These are phyloP conservation scores for Neomonachus schauinslandi DNA, from an alignment of 2,113 vertebrate species.

Conservation along the genomic window DNA sequence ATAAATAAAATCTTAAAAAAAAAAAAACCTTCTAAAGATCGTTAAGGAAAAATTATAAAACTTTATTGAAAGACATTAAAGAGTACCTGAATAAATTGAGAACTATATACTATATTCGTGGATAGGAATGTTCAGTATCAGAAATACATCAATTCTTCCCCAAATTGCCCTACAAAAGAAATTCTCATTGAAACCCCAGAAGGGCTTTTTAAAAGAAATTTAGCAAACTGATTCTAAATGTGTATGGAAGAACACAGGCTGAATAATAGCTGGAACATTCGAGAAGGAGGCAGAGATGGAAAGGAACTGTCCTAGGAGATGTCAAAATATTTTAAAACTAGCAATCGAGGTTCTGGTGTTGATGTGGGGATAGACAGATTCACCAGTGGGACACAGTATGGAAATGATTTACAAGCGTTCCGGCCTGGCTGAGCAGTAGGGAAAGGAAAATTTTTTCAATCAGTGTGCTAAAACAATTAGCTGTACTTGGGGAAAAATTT, in stretches of 20 bases:
- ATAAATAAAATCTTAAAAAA: no score
- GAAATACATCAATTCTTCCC: neutral
- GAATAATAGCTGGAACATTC: neutral
- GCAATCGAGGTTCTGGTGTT: neutral
- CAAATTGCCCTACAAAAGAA: neutral
- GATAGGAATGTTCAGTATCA: neutral
- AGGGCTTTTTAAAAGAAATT: neutral
- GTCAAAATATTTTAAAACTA: no score
- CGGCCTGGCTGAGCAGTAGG: fast-evolving
- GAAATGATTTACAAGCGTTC: fast-evolving
- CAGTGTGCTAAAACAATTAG: no score
- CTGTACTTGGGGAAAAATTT: neutral
- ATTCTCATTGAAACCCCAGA: neutral
- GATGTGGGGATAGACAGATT: neutral
- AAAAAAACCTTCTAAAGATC: neutral
- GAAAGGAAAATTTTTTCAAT: neutral
- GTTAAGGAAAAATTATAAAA: neutral
- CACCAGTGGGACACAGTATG: neutral
- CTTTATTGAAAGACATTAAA: neutral
- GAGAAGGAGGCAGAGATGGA: neutral
- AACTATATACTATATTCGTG: neutral
- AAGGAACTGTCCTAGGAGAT: neutral
- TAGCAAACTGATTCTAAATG: neutral
- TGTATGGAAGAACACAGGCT: neutral
- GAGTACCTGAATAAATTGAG: neutral